Evolutionary conservation across 2,797 vertebrate species (phyloP).

Genomic region (Pygocentrus nattereri): DNA sequence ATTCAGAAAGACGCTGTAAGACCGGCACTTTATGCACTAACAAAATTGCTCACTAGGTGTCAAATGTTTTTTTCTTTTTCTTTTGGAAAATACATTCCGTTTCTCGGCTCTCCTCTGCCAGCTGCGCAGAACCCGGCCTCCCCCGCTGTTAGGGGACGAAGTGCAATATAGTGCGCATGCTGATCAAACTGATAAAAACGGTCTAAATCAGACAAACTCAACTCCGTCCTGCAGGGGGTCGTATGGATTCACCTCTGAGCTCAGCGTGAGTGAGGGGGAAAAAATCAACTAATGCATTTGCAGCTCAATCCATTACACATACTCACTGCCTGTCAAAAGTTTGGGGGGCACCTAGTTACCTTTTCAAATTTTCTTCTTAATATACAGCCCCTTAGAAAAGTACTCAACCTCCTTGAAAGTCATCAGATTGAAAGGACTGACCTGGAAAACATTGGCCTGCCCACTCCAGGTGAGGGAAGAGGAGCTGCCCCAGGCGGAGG

Average conservation of each 20-base stretch:
- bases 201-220: conserved; percentile 21
- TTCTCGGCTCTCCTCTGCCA: conserved; percentile 24
- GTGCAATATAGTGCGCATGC: conserved; percentile 23
- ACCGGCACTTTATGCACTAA: conserved; percentile 1
- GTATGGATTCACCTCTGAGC: not conserved
- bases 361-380: not conserved
- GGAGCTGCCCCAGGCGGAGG: too few species aligned
- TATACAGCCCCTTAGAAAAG: too few species aligned
- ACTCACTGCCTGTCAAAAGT: not conserved
- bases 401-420: too few species aligned
- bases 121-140: conserved; percentile 14
- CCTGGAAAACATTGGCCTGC: too few species aligned
- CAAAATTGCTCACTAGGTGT: conserved; percentile 10
- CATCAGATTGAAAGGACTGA: too few species aligned
- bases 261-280: not conserved
- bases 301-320: conserved; percentile 17
- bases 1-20: conserved; percentile 24
- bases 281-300: not conserved
- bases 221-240: conserved; percentile 3
- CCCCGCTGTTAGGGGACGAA: conserved; percentile 16
- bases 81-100: conserved; percentile 10
- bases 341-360: not conserved
- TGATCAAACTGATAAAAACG: conserved; percentile 30
- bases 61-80: conserved; percentile 10
- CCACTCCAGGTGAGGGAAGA: too few species aligned